phyloP scores from a whole-genome alignment of 2,797 vertebrate species.

The Siniperca obscura region DNA sequence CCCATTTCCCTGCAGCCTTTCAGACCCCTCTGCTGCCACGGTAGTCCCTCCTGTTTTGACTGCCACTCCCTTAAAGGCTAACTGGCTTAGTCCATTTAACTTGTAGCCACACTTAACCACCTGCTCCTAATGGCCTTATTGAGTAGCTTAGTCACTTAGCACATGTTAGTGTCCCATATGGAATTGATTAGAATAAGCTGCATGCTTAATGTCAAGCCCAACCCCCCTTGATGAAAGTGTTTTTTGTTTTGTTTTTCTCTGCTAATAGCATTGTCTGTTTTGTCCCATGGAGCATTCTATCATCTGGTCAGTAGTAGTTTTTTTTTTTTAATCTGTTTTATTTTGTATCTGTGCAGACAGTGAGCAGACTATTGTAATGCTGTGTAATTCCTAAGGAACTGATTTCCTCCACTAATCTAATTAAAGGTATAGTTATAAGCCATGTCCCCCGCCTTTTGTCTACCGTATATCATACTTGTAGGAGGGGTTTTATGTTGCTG shows the following conservation, averaged over 20 bases:
- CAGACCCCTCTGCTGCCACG: constrained; percentile 23
- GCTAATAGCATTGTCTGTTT: not conserved
- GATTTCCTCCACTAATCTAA: not conserved
- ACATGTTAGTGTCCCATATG: constrained; percentile 58
- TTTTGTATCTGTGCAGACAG: not conserved
- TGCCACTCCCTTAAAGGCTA: constrained; percentile 56
- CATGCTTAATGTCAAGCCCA: constrained; percentile 17
- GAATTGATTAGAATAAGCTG: constrained; percentile 63
- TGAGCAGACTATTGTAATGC: not conserved
- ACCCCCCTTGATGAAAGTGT: constrained; percentile 29
- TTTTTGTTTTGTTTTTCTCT: not conserved
- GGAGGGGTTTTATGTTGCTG: not conserved
- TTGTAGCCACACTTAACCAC: constrained; percentile 68
- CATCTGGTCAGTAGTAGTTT: not conserved
- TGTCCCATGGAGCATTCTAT: not conserved
- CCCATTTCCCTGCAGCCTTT: constrained; percentile 54
- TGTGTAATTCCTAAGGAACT: not conserved
- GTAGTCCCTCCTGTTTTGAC: constrained; percentile 21
- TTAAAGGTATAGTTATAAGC: not conserved
- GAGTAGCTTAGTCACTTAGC: constrained; percentile 68
- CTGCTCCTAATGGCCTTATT: constrained; percentile 68
- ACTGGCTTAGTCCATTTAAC: constrained; percentile 62
- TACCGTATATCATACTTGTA: not conserved
- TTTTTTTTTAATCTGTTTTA: not conserved
- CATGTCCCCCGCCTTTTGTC: not conserved